Evolutionary conservation across 2,797 vertebrate species (phyloP), one percentile per base, ranked within the genome.

Genomic region (Tadarida brasiliensis): DNA sequence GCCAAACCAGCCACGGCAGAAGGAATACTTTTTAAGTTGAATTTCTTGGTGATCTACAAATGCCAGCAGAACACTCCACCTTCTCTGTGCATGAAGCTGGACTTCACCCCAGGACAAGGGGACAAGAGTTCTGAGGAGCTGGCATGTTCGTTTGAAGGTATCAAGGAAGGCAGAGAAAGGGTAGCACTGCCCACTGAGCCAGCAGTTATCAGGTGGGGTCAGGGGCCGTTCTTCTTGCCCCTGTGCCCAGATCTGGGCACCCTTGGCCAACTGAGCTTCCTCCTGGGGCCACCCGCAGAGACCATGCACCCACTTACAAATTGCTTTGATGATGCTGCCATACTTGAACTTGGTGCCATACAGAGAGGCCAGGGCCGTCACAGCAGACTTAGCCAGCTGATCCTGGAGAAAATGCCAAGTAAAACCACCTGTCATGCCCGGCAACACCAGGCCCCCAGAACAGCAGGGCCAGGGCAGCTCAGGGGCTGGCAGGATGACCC

Each of bases 251-350:
- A 39, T 11, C 59, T 35, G 16, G 68, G 63, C 14, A 9, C 19
- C 16, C 61, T n/a, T 33, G 63, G 61, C 17, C 20, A 33, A 6
- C 1, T 17, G 2, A 20, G 22, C 10, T 39, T 44, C 4, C 22
- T 1, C 1, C 8, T 6, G 1, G 70, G 28, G 49, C n/a, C 39
- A 15, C 57, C 24, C 28, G 7, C 24, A 44, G 12, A 93, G 54
- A 33, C 61, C 9, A 0, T 30, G 30, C 11, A 1, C 0, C 51
- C 51, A 99, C 99, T 99, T 98, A 99, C 99, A 99, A 98, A 99
- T 99, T 93, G 99, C 98, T 54, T 94, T 97, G 97, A 99, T 99
- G 98, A 99, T 99, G 98, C 99, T 99, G 96, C 99, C 99, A 0
- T 99, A 99, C 91, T 17, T 81, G 97, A 98, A 99, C 0, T 71